Percentiles rank a stretch among this genome's conserved stretches.
Conservation (phyloP, 2,113 vertebrate genomes). For the Calypte anna region DNA sequence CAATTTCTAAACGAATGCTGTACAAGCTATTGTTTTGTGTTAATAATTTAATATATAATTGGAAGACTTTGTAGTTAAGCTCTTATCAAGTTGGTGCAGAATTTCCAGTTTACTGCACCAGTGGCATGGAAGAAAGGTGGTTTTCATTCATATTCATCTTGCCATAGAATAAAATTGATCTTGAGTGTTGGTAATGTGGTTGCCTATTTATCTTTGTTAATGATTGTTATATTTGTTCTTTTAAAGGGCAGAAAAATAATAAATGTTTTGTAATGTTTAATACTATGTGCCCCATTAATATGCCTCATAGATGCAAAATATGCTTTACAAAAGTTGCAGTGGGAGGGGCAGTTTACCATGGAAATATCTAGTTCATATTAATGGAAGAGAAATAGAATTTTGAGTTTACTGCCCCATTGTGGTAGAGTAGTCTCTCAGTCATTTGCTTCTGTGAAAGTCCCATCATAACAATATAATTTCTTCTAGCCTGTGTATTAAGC, state of each 20-base stretch:
- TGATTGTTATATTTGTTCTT: neutral
- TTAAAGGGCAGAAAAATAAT: constrained; percentile 12
- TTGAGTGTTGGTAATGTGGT: neutral
- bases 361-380: neutral
- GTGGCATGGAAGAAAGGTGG: neutral
- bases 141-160: neutral
- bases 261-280: neutral
- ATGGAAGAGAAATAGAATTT: neutral
- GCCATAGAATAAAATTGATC: neutral
- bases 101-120: constrained; percentile 18
- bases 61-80: constrained; percentile 17
- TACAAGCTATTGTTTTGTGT: constrained; percentile 4
- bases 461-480: neutral
- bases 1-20: neutral
- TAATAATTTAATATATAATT: constrained; percentile 16
- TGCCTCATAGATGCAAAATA: neutral
- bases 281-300: neutral
- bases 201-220: neutral
- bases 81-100: constrained; percentile 44
- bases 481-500: neutral
- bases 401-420: neutral
- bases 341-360: neutral
- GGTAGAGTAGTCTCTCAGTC: neutral
- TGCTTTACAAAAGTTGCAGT: neutral
- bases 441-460: neutral